phyloP scores from a whole-genome alignment of 2,113 vertebrate genomes.

The Pachypanchax playfairii region DNA sequence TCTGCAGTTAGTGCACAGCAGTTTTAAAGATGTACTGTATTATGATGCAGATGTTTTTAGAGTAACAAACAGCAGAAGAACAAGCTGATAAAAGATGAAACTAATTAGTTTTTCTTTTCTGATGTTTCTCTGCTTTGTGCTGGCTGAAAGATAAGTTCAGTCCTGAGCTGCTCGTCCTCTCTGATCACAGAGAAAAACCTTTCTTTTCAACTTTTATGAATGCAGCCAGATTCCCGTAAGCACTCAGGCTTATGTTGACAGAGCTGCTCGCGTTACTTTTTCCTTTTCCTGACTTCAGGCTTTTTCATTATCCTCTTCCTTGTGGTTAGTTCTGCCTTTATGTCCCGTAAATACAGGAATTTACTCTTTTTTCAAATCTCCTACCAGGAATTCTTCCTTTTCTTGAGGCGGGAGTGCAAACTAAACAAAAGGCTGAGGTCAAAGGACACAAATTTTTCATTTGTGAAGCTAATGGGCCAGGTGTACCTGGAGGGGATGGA shows the following conservation, averaged over 20 bases:
- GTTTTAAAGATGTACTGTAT: no score
- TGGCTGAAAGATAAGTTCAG: constrained; percentile 34
- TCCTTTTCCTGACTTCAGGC: constrained; percentile 34
- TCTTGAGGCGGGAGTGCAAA: constrained; percentile 4
- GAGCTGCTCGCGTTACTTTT: constrained; percentile 45
- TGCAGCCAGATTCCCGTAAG: constrained; percentile 47
- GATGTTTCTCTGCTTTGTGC: constrained; percentile 41
- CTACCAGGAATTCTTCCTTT: constrained; percentile 22
- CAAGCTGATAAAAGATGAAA: constrained; percentile 45
- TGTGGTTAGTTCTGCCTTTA: constrained; percentile 22
- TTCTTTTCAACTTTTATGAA: constrained; percentile 45
- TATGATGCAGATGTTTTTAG: no score
- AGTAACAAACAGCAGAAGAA: constrained; percentile 4
- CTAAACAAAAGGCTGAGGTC: constrained; percentile 67
- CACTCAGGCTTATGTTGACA: constrained; percentile 14
- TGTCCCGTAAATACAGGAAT: constrained; percentile 41
- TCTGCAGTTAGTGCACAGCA: no score
- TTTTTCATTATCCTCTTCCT: constrained; percentile 41
- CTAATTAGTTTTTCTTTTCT: constrained; percentile 30
- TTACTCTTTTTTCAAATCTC: constrained; percentile 17
- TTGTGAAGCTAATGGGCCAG: constrained; percentile 71
- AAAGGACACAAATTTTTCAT: constrained; percentile 72
- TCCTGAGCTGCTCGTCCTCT: constrained; percentile 18
- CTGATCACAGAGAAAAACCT: constrained; percentile 25
- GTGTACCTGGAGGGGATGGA: constrained; percentile 59